These are phyloP conservation scores for Rhinogobius similis DNA, from an alignment of 2,113 vertebrate genomes.

Conservation along the genomic window DNA sequence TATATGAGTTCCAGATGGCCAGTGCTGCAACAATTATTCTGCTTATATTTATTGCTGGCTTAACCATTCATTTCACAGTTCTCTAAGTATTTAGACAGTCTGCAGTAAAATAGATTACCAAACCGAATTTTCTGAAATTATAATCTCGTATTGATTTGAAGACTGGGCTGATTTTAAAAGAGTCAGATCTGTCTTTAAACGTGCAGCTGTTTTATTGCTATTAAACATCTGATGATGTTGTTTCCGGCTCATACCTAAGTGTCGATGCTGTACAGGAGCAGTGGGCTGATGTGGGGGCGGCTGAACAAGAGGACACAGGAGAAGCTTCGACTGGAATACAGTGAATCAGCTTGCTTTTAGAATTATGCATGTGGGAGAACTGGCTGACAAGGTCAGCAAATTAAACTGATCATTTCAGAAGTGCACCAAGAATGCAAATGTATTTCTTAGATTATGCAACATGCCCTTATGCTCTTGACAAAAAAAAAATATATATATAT, in stretches of 20 bases:
- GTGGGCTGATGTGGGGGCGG: constrained; percentile 61
- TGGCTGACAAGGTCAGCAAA: constrained; percentile 45
- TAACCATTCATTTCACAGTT: background rate
- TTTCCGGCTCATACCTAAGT: constrained; percentile 31
- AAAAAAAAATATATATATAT: too few species aligned
- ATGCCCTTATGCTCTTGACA: constrained; percentile 3
- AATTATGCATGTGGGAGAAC: constrained; percentile 52
- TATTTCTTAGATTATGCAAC: background rate
- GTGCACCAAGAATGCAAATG: constrained; percentile 8
- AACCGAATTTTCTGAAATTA: background rate
- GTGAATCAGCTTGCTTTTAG: constrained; percentile 72
- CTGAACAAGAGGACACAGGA: constrained; percentile 56
- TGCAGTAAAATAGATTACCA: background rate
- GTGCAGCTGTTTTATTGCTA: constrained; percentile 43
- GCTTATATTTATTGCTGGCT: background rate
- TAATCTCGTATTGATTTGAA: background rate
- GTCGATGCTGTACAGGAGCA: constrained; percentile 46
- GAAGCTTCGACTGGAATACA: constrained; percentile 54
- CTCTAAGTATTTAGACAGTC: background rate
- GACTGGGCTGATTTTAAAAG: background rate
- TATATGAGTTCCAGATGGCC: constrained; percentile 44
- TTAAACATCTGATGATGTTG: constrained; percentile 21
- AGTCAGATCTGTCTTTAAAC: background rate
- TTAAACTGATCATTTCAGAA: constrained; percentile 32
- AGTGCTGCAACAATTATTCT: background rate